A percentile compares a stretch with the other conserved stretches of the same genome.
phyloP scores from a whole-genome alignment of 2,113 vertebrate genomes.

The Columba livia region DNA sequence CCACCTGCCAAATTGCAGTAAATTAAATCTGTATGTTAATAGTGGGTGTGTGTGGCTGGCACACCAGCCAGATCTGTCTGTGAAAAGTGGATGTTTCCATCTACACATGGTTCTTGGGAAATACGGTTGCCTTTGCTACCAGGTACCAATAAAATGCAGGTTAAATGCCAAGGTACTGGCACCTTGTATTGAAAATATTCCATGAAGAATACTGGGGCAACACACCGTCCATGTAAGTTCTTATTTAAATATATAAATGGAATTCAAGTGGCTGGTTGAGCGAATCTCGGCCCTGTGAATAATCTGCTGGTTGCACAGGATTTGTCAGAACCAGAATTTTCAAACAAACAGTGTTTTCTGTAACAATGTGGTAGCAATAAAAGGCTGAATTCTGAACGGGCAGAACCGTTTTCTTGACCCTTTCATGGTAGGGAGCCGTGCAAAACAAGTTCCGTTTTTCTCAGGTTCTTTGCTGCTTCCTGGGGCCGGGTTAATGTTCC shows the following conservation, averaged over 20 bases:
- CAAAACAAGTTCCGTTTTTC: not conserved
- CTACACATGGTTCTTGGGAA: not conserved
- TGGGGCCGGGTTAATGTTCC: not conserved
- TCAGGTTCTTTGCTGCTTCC: not conserved
- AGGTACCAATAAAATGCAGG: not conserved
- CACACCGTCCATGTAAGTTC: not conserved
- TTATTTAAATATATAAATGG: not conserved
- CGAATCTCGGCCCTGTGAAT: not conserved
- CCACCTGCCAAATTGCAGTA: not conserved
- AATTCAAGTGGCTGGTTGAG: not conserved
- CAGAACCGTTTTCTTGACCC: not conserved
- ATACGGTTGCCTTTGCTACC: accelerated
- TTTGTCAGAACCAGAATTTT: not conserved
- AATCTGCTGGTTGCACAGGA: not conserved
- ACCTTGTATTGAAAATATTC: not conserved
- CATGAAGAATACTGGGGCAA: accelerated
- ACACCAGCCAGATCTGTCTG: not conserved
- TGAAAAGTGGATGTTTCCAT: not conserved
- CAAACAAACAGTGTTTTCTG: not conserved
- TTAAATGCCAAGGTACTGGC: not conserved
- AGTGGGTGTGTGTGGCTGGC: not conserved
- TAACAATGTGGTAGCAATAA: not conserved
- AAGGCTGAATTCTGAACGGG: not conserved
- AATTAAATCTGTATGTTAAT: not conserved
- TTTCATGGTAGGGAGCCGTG: not conserved